Evolutionary conservation across 2,888 invertebrate species (phyloP), one percentile per base, ranked within the genome.

Genomic region (Cosmia pyralina): DNA sequence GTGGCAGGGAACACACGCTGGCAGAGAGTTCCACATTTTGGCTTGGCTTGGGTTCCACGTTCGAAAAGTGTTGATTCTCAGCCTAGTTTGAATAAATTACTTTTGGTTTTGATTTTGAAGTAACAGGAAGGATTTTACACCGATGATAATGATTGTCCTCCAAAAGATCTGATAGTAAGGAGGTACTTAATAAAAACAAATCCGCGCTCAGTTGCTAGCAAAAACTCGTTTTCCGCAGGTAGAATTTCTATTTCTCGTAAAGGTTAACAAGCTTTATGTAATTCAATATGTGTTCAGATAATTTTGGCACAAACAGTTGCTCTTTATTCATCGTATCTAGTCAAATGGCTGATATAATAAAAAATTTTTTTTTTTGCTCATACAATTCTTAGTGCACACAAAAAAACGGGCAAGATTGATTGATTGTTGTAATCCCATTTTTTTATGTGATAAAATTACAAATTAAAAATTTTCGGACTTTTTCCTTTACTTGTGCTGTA

Each of bases 161-260:
- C 22, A 19, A 69, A 67, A 66, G 11, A 50, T 50, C 10, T 22
- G 38, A 10, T 19, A 22, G 28, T 28, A 4, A 65, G 4, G n/a
- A n/a, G n/a, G n/a, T n/a, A 52, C n/a, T 3, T 64, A 10, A 28
- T 17, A 41, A 19, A 41, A 60, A 59, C n/a, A 7, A 38, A 13
- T 6, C 17, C 34, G 11, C 3, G 1, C 17, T 60, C 3, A 11
- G 19, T 15, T 34, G 19, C 52, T 50, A 19, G 6, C 22, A 46
- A 34, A 46, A 68, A 67, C 68, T 19, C 11, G 73, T 50, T 77
- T 28, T 15, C 59, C 13, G 28, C 3, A 4, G 53, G 13, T 2
- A 15, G 13, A 19, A n/a, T 53, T 53, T 34, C 6, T 34, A 46
- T 46, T 15, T 50, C 19, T 52, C 38, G 15, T 19, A n/a, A 13